These are phyloP conservation scores for Apotomis capreana DNA, from an alignment of 2,888 invertebrate genomes.

Conservation along the genomic window DNA sequence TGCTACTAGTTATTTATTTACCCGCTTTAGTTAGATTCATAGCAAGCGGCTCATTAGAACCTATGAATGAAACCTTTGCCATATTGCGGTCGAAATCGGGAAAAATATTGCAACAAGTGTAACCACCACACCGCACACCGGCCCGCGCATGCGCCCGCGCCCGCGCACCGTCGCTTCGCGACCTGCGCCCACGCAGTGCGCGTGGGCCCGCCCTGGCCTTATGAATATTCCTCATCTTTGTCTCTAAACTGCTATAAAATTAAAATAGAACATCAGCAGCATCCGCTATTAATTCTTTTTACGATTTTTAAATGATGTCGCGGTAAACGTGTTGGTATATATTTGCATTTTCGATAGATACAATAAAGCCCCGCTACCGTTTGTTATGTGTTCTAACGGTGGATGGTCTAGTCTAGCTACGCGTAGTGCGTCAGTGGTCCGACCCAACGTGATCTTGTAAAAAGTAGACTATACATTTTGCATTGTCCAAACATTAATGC, in stretches of 20 bases:
- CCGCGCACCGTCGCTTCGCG: conserved; percentile 31
- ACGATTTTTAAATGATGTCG: conserved; percentile 60
- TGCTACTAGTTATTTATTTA: too few relatives aligned
- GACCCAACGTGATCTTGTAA: too few relatives aligned
- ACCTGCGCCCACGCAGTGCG: conserved; percentile 1
- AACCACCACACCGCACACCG: conserved; percentile 5
- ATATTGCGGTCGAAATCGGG: background rate
- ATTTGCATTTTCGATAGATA: conserved; percentile 44
- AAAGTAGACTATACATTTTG: too few relatives aligned
- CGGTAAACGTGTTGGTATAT: conserved; percentile 42
- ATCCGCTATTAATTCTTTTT: conserved; percentile 65
- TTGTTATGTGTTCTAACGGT: too few relatives aligned
- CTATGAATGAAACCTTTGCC: too few relatives aligned
- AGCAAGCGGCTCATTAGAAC: too few relatives aligned
- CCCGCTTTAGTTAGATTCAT: too few relatives aligned
- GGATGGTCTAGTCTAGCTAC: too few relatives aligned
- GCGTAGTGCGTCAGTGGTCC: too few relatives aligned
- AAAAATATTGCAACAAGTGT: background rate
- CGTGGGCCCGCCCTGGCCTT: conserved; percentile 43
- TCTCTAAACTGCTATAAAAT: conserved; percentile 60
- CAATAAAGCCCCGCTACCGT: conserved; percentile 16
- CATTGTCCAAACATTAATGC: too few relatives aligned
- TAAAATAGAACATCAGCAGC: conserved; percentile 61
- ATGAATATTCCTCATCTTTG: conserved; percentile 62
- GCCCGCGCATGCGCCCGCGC: conserved; percentile 42